These are phyloP conservation scores for Uropsilus gracilis DNA, from an alignment of 2,113 vertebrate genomes.

Conservation along the genomic window DNA sequence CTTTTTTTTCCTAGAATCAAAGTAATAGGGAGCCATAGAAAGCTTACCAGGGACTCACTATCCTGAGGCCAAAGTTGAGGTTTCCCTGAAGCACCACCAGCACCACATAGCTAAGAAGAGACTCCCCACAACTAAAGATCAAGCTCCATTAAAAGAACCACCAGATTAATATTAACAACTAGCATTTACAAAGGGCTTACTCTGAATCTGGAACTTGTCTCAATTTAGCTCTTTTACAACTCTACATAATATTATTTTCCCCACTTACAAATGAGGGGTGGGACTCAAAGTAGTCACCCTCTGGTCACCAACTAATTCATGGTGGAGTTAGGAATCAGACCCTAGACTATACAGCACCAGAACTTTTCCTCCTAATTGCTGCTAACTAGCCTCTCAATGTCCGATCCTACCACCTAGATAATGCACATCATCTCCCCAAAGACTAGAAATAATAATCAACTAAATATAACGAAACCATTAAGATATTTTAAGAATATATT, in stretches of 20 bases:
- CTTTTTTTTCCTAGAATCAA: background rate
- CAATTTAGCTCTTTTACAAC: background rate
- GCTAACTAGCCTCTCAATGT: background rate
- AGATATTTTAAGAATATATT: conserved; percentile 23
- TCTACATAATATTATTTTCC: background rate
- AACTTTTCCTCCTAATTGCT: background rate
- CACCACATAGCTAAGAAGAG: background rate
- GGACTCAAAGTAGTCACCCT: background rate
- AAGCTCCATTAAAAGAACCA: background rate
- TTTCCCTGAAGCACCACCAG: background rate
- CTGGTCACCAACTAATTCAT: background rate
- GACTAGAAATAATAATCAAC: background rate
- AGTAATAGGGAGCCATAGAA: background rate
- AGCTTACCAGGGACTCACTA: background rate
- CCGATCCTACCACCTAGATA: background rate
- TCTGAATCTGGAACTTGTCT: background rate
- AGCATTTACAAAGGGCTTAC: background rate
- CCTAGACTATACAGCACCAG: background rate
- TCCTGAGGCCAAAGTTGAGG: background rate
- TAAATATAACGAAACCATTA: background rate
- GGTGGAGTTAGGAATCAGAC: background rate
- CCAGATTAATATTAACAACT: background rate
- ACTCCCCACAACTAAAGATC: background rate
- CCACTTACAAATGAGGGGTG: background rate
- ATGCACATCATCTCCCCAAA: background rate